Base-by-base conservation (phyloP, 2,888 invertebrate species). In the Apantesis nais region DNA sequence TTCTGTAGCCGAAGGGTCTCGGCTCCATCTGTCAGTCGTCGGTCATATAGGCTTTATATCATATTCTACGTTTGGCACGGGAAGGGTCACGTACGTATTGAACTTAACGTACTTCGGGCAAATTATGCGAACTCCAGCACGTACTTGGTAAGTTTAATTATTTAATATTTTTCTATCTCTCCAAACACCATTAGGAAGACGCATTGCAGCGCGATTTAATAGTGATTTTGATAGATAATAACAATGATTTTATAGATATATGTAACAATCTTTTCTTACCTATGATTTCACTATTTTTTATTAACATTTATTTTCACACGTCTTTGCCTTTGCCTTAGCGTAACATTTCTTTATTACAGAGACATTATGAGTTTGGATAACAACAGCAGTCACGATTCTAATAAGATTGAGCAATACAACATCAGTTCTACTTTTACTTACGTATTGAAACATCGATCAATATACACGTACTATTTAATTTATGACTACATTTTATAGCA, bases 211-310 rank as follows among this genome's bases (percentile, higher is more conserved):
- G 14, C 14, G 14, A 3, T 41, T 1, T 41, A 41, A 19, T 44
- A 16, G 16, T 44, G 14, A 44, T 44, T 44, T 44, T 19, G 14
- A 44, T 44, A 16, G 44, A 44, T 44, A 44, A 16, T 22, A 22
- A 19, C 19, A 48, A 48, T 19, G 22, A 48, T 22, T 48, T 8
- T 19, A 22, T 19, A 48, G 8, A 48, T 19, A 8, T 22, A 2
- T 48, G 8, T 19, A 8, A 19, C 48, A 48, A 74, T 68, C 39
- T 52, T n/a, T 22, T n/a, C 11, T 52, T n/a, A n/a, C n/a, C n/a
- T 48, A 0, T 48, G 9, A 3, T 55, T 25, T 55, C 25, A 55
- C 25, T 55, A n/a, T 14, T 55, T 25, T 55, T 55, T 4, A 55
- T 25, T 25, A 14, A 55, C 12, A 55, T 25, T 12, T 39, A 11